Evolutionary conservation across 2,888 invertebrate species (phyloP).

Genomic region (Drosophila cyrtoloma): DNA sequence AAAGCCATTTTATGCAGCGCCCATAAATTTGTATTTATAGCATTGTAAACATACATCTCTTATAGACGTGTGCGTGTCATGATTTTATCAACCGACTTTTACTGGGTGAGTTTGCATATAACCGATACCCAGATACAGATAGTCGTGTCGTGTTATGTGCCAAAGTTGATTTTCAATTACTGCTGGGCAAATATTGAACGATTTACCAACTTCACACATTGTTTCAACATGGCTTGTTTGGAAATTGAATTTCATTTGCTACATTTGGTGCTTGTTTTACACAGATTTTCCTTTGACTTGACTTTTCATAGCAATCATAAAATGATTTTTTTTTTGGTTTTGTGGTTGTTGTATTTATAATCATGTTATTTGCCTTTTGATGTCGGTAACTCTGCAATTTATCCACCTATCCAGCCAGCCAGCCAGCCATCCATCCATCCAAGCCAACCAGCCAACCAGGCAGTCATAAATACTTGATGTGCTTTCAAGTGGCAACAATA

Average conservation of each 20-base stretch:
- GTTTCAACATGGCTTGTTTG: constrained; percentile 67
- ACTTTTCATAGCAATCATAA: constrained; percentile 58
- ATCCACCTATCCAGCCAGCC: constrained; percentile 21
- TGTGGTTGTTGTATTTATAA: constrained; percentile 15
- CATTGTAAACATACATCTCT: constrained; percentile 48
- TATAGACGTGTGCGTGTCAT: constrained; percentile 53
- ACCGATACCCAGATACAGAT: neutral
- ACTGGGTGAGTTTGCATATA: constrained; percentile 61
- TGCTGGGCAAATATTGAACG: constrained; percentile 53
- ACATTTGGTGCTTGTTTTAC: constrained; percentile 34
- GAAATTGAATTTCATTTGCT: constrained; percentile 64
- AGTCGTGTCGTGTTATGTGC: constrained; percentile 8
- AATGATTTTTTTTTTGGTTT: constrained; percentile 41
- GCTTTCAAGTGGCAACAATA: constrained; percentile 74
- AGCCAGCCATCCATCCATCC: constrained; percentile 26
- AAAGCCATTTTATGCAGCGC: constrained; percentile 46
- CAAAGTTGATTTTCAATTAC: constrained; percentile 70
- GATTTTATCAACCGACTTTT: constrained; percentile 68
- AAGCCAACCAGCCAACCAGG: constrained; percentile 29
- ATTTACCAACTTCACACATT: constrained; percentile 53
- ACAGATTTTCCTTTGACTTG: constrained; percentile 55
- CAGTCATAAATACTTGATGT: constrained; percentile 77
- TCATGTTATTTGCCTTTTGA: constrained; percentile 64
- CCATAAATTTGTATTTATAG: constrained; percentile 55
- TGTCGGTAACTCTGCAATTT: constrained; percentile 55